phyloP scores from a whole-genome alignment of 2,888 invertebrate genomes.

The Apamea sordens region DNA sequence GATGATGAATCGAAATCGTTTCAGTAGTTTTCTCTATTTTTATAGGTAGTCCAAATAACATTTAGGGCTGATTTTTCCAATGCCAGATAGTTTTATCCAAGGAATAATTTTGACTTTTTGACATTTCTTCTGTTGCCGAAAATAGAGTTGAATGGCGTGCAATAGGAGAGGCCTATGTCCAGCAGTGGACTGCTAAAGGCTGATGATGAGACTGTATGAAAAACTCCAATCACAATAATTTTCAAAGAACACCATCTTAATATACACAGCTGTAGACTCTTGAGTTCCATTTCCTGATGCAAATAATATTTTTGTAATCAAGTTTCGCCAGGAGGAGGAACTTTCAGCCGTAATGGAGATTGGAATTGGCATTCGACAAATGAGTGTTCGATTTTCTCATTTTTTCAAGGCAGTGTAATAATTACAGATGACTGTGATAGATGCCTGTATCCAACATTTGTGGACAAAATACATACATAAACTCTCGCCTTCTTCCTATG shows the following conservation, averaged over 20 bases:
- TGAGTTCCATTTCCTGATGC: slow-evolving; percentile 12
- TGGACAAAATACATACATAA: too few relatives aligned
- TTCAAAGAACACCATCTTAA: not conserved
- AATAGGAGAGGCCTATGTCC: too few relatives aligned
- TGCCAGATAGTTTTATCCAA: too few relatives aligned
- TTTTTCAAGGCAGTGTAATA: slow-evolving; percentile 9
- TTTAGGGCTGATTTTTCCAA: too few relatives aligned
- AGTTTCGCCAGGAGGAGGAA: not conserved
- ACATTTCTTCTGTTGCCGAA: too few relatives aligned
- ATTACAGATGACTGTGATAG: slow-evolving; percentile 3
- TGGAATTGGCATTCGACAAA: slow-evolving; percentile 16
- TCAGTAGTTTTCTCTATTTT: not conserved
- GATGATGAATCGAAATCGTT: not conserved
- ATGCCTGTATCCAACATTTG: not conserved
- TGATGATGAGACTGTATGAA: not conserved
- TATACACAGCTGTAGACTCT: slow-evolving; percentile 1
- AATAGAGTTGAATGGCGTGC: too few relatives aligned
- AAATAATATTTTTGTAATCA: slow-evolving; percentile 39
- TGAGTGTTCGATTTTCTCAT: not conserved
- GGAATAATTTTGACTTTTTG: too few relatives aligned
- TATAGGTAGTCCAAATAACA: not conserved
- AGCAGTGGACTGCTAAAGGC: too few relatives aligned
- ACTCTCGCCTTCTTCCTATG: too few relatives aligned
- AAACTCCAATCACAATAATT: not conserved
- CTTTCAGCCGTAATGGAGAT: not conserved